A percentile compares a stretch with the other conserved stretches of the same genome.
Evolutionary conservation across 2,888 invertebrate species (phyloP).

Genomic region (Hypomecis punctinalis): DNA sequence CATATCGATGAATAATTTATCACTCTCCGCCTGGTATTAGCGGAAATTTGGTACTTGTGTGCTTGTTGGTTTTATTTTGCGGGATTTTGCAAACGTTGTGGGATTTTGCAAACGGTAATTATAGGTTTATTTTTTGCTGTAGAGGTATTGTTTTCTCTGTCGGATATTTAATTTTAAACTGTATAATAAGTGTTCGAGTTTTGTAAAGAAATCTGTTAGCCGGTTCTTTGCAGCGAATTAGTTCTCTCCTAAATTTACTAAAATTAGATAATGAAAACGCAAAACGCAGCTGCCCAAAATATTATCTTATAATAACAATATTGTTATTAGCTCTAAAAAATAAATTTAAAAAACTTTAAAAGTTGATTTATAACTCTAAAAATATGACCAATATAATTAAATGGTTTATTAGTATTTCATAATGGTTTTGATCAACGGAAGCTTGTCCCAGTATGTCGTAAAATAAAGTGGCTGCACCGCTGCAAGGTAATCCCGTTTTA

Average conservation of each 20-base stretch:
- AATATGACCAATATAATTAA: too few relatives aligned
- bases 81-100: conserved; percentile 3
- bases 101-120: conserved; percentile 2
- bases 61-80: conserved; percentile 6
- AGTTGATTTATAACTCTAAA: too few relatives aligned
- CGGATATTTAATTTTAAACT: too few relatives aligned
- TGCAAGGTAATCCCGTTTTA: not conserved
- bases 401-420: not conserved
- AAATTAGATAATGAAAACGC: too few relatives aligned
- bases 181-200: too few relatives aligned
- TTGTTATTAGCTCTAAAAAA: not conserved
- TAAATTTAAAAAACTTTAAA: not conserved
- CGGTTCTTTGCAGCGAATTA: too few relatives aligned
- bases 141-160: not conserved
- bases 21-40: conserved; percentile 5
- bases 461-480: conserved; percentile 18
- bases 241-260: too few relatives aligned
- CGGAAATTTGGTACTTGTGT: conserved; percentile 11
- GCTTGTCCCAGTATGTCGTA: conserved; percentile 1
- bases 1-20: conserved; percentile 25
- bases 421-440: not conserved
- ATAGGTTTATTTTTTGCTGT: not conserved
- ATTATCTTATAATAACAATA: too few relatives aligned
- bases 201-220: too few relatives aligned
- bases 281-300: too few relatives aligned